Conservation (phyloP, 2,888 invertebrate genomes). For the Amblyteles armatorius region DNA sequence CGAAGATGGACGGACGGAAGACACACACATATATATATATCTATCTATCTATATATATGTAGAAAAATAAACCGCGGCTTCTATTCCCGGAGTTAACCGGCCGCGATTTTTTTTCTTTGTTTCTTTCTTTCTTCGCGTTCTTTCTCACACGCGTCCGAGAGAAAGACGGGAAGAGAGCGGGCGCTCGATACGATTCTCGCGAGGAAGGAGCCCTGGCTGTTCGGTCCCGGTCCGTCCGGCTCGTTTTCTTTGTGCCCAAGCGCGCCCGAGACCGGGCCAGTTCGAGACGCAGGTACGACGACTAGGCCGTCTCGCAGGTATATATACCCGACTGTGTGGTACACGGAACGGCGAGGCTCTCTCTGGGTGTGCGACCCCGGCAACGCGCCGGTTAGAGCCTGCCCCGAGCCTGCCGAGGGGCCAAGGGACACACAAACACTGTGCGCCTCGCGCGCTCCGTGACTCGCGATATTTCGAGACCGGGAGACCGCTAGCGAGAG, state of each 20-base stretch:
- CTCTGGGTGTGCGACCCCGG: slow-evolving; percentile 14
- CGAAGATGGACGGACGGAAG: slow-evolving; percentile 23
- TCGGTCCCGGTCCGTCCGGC: slow-evolving; percentile 49
- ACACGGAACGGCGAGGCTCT: not conserved
- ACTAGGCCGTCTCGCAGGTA: slow-evolving; percentile 44
- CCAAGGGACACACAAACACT: slow-evolving; percentile 25
- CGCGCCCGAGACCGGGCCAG: slow-evolving; percentile 53
- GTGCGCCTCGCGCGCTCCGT: slow-evolving; percentile 18
- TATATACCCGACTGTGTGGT: not conserved
- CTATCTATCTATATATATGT: slow-evolving; percentile 15
- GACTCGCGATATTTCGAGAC: slow-evolving; percentile 66
- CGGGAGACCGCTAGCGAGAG: slow-evolving; percentile 47
- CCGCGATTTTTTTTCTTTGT: slow-evolving; percentile 38
- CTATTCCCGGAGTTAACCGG: slow-evolving; percentile 49
- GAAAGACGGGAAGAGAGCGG: not conserved
- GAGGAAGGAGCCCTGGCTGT: slow-evolving; percentile 42
- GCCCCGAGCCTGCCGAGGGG: not conserved
- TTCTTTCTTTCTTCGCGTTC: slow-evolving; percentile 22
- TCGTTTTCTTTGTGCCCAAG: slow-evolving; percentile 65
- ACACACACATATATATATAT: slow-evolving; percentile 11
- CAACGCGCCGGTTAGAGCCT: slow-evolving; percentile 37
- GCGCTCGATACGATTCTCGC: slow-evolving; percentile 44
- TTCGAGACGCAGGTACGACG: slow-evolving; percentile 61
- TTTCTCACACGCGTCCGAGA: slow-evolving; percentile 15
- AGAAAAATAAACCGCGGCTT: slow-evolving; percentile 51